Evolutionary conservation across 2,113 vertebrate species (phyloP).

Genomic region (Nibea coibor): DNA sequence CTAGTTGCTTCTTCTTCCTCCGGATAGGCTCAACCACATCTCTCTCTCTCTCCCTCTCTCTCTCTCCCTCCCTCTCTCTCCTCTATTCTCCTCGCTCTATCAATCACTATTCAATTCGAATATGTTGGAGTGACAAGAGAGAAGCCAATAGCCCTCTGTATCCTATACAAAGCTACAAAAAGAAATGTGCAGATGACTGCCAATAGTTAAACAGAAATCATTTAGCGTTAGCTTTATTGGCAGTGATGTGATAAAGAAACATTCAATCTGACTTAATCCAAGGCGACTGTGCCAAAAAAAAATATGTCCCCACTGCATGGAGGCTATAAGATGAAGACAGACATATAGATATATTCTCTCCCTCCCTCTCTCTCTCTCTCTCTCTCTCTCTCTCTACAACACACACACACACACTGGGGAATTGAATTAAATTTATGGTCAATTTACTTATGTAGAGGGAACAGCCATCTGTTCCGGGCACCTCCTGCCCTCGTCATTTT

Average conservation of each 20-base stretch:
- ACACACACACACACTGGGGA: slow-evolving; percentile 15
- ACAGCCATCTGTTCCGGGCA: slow-evolving; percentile 67
- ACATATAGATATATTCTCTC: no score
- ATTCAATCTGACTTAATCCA: slow-evolving; percentile 57
- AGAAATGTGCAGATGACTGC: slow-evolving; percentile 38
- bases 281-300: slow-evolving; percentile 31
- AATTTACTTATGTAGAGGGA: slow-evolving; percentile 69
- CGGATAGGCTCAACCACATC: slow-evolving; percentile 53
- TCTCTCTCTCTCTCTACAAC: not conserved
- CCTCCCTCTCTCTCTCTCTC: slow-evolving; percentile 3
- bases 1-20: slow-evolving; percentile 68
- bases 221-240: slow-evolving; percentile 50
- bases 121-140: slow-evolving; percentile 58
- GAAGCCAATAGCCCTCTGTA: slow-evolving; percentile 16
- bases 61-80: slow-evolving; percentile 21
- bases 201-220: slow-evolving; percentile 52
- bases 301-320: slow-evolving; percentile 6
- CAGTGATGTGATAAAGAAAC: slow-evolving; percentile 56
- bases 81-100: slow-evolving; percentile 47
- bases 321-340: slow-evolving; percentile 23
- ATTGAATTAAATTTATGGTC: slow-evolving; percentile 73
- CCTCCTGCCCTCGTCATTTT: slow-evolving; percentile 40
- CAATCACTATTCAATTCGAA: slow-evolving; percentile 65
- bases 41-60: slow-evolving; percentile 37
- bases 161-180: slow-evolving; percentile 33